Base-by-base conservation (phyloP, 1,140 invertebrate genomes). In the Anoplophora glabripennis region DNA sequence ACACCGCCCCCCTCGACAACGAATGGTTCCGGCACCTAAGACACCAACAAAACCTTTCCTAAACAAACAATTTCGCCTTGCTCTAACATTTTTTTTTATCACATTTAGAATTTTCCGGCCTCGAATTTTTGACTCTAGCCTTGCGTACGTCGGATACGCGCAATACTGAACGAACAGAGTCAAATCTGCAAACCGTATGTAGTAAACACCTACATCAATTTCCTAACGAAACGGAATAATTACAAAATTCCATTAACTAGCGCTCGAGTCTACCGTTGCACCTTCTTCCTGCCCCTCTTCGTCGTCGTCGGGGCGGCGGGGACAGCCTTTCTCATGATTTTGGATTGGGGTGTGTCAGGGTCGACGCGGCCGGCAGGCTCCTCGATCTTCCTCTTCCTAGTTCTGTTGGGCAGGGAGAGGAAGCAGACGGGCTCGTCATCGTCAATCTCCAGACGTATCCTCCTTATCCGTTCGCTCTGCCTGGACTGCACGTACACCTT, bases 401-500 rank as follows among this genome's bases (percentile, higher is more conserved):
- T 74, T 28, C 63, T 52, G 46, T 64, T 45, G 11, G 66, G 65
- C 14, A 72, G 51, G 45, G 45, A 72, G 18, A 61, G 47, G 48
- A 68, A 65, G 38, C 52, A 58, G 37, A 67, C 17, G 5, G 71
- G 69, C 21, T 46, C 41, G 51, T 71, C 66, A 51, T 62, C 42
- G 55, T 74, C 72, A 18, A 75, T 69, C 64, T 72, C 71, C 45
- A 68, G 55, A 47, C 72, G 56, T 63, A 69, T 66, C 51, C 65
- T 54, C 28, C 70, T 65, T 33, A 75, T 74, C 37, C 73, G 57
- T 53, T 75, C 73, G 57, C 73, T 75, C 54, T 71, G 70, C 46
- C 73, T 59, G 4, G 70, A 69, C 46, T 70, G 66, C 33, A 70
- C 65, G 44, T 69, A 69, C 40, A 65, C 63, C 44, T 70, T 69